phyloP scores from a whole-genome alignment of 2,888 invertebrate species.

The Cryptus armator region DNA sequence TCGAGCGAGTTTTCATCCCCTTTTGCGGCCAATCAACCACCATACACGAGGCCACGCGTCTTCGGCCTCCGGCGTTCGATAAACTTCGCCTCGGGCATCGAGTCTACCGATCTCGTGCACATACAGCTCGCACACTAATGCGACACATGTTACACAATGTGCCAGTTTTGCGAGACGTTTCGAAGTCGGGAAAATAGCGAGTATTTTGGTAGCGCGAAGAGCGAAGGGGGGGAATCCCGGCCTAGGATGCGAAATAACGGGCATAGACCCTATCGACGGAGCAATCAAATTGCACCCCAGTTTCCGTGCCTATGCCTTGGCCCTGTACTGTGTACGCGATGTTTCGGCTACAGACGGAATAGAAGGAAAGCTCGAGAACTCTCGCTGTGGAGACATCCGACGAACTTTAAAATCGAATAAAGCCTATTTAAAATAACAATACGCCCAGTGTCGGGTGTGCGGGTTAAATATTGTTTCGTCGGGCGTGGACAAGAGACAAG shows the following conservation, averaged over 20 bases:
- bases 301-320: conserved; percentile 34
- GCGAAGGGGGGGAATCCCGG: conserved; percentile 33
- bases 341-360: conserved; percentile 63
- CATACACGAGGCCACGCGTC: conserved; percentile 82
- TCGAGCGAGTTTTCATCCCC: conserved; percentile 74
- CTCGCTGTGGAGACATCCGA: conserved; percentile 78
- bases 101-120: conserved; percentile 21
- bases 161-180: conserved; percentile 41
- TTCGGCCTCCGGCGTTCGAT: conserved; percentile 58
- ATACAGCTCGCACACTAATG: background rate
- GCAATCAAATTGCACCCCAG: conserved; percentile 82
- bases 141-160: conserved; percentile 10
- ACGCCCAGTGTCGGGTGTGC: conserved; percentile 75
- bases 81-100: conserved; percentile 63
- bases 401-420: conserved; percentile 85
- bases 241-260: conserved; percentile 81
- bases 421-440: conserved; percentile 85
- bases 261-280: conserved; percentile 82
- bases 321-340: background rate
- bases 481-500: conserved; percentile 54
- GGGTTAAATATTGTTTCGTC: conserved; percentile 84
- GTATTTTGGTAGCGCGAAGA: conserved; percentile 44
- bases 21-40: conserved; percentile 84
- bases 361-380: conserved; percentile 71
- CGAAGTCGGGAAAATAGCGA: conserved; percentile 59